phyloP scores from a whole-genome alignment of 1,140 invertebrate genomes.

The Aplysia californica region DNA sequence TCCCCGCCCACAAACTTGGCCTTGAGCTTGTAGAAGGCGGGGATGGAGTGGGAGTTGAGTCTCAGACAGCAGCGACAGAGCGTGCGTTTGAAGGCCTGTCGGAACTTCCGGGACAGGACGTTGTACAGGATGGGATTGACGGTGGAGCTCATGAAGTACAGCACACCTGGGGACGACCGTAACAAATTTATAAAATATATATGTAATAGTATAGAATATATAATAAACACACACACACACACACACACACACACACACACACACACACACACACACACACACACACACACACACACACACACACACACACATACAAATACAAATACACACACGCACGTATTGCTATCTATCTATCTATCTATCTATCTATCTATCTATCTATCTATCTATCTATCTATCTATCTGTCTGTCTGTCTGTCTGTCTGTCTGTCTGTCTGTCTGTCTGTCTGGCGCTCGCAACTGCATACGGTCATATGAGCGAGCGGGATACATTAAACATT shows the following conservation, averaged over 20 bases:
- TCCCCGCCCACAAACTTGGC: constrained; percentile 33
- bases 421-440: not conserved
- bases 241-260: no score
- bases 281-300: no score
- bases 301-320: no score
- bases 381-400: not conserved
- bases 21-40: constrained; percentile 38
- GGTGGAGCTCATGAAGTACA: constrained; percentile 73
- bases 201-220: no score
- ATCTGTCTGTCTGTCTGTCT: not conserved
- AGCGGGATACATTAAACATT: no score
- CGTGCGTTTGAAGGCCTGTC: constrained; percentile 68
- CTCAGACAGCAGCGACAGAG: constrained; percentile 43
- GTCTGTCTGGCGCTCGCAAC: no score
- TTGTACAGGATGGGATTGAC: constrained; percentile 75
- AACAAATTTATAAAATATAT: no score
- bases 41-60: constrained; percentile 29
- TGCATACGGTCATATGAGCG: no score
- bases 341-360: not conserved
- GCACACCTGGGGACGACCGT: constrained; percentile 43
- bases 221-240: no score
- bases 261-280: no score
- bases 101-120: constrained; percentile 72
- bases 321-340: no score
- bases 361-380: not conserved